These are phyloP conservation scores for Meriones unguiculatus DNA, from an alignment of 2,113 vertebrate species.

Conservation along the genomic window DNA sequence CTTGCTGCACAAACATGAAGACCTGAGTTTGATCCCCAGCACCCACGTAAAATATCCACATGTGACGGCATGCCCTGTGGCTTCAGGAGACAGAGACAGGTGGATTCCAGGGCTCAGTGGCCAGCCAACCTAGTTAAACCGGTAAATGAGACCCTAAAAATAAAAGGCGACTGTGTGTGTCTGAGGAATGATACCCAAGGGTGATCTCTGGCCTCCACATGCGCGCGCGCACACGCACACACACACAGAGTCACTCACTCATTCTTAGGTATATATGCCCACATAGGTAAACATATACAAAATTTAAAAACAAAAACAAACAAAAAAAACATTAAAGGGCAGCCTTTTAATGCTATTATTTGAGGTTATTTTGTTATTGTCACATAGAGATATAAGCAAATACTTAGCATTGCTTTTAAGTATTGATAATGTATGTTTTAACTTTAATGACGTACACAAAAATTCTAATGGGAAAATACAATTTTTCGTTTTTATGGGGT, in stretches of 20 bases:
- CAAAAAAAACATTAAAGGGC: background rate
- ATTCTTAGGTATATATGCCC: background rate
- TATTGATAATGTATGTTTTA: slow-evolving; percentile 11
- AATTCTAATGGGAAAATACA: slow-evolving; percentile 11
- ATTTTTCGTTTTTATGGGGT: background rate
- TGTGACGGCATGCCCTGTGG: no score
- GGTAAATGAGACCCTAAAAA: background rate
- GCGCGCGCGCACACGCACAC: background rate
- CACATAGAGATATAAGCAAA: slow-evolving; percentile 8
- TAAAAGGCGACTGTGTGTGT: background rate
- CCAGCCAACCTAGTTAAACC: background rate
- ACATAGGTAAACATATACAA: background rate
- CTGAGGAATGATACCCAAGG: background rate
- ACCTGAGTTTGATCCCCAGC: background rate
- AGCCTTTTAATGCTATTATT: background rate
- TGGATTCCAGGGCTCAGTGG: background rate
- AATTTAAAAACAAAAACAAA: background rate
- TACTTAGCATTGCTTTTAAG: background rate
- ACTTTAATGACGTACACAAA: slow-evolving; percentile 13
- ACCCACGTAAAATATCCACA: background rate
- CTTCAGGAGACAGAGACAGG: background rate
- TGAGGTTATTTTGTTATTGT: slow-evolving; percentile 5
- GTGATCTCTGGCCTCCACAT: background rate
- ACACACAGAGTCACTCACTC: background rate
- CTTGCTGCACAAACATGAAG: background rate